Evolutionary conservation across 2,888 invertebrate species (phyloP), one percentile per base, ranked within the genome.

Genomic region (Itoplectis maculator): DNA sequence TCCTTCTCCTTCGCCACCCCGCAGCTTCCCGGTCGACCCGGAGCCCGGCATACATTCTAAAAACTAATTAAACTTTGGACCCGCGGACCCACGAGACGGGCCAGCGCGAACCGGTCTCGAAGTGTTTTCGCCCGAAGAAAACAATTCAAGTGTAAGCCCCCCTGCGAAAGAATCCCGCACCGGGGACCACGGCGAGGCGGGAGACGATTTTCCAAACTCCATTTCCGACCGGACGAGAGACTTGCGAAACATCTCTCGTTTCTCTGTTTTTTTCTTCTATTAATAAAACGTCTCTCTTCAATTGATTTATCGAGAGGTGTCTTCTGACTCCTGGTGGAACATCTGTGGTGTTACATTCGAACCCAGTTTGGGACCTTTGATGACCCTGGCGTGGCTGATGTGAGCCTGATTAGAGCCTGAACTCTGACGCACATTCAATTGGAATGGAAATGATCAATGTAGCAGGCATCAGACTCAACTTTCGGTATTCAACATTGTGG

Each of bases 61-160:
- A 92, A 92, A 92, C 91, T 92, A 92, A 92, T 92, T 92, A 92
- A 92, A 92, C 92, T 92, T 92, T 89, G 87, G 88, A 88, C 87
- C 87, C 85, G 87, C 88, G 81, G 79, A 76, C 74, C 77, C 70
- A 56, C 56, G 72, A 47, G 51, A 63, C 72, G 72, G 40, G 37
- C 9, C 40, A 42, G 56, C n/a, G 51, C 18, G 40, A 74, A 61
- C 59, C 82, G 72, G 80, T 72, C 73, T 68, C 79, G 70, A 82
- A 83, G 82, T 86, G 77, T 85, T n/a, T n/a, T 85, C 83, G 77
- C 63, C n/a, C 73, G 45, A 59, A 66, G 82, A 66, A 80, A 83
- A 79, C 77, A 77, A 80, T 83, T 81, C 61, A 42, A 42, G 42
- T 65, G 61, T 56, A 61, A 73, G n/a, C 37, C 49, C 47, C 0